Evolutionary conservation across 2,888 invertebrate species (phyloP).

Genomic region (Cybosia mesomella): DNA sequence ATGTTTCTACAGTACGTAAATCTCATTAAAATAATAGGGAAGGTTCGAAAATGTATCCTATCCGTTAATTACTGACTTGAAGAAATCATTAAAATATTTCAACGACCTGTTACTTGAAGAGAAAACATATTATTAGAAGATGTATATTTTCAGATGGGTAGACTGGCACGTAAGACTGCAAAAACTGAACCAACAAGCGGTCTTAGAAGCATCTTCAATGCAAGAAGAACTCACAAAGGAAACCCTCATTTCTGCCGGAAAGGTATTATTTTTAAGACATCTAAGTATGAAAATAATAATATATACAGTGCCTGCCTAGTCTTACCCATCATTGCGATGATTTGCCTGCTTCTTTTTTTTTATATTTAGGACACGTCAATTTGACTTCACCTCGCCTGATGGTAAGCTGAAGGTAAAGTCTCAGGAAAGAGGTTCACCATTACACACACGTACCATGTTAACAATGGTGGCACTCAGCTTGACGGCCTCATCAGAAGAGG

Average conservation of each 20-base stretch:
- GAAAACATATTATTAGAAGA: neutral
- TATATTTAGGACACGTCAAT: too few species aligned
- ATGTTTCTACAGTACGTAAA: neutral
- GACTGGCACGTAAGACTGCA: conserved; percentile 94
- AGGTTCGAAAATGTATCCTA: neutral
- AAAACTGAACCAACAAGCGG: conserved; percentile 95
- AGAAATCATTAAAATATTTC: neutral
- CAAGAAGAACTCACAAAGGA: conserved; percentile 96
- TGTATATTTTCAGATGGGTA: conserved; percentile 88
- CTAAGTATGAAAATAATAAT: neutral
- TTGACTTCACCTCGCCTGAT: too few species aligned
- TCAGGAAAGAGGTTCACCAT: too few species aligned
- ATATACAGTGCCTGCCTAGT: too few species aligned
- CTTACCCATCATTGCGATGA: too few species aligned
- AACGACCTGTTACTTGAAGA: neutral
- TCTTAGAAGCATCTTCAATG: conserved; percentile 91
- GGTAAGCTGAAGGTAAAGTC: too few species aligned
- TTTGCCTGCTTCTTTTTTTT: too few species aligned
- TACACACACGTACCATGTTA: too few species aligned
- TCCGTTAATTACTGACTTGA: neutral
- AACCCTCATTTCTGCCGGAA: conserved; percentile 91
- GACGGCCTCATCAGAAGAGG: too few species aligned
- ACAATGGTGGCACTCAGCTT: too few species aligned
- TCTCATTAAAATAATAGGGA: too few species aligned
- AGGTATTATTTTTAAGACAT: conserved; percentile 78